Percentiles rank a stretch among this genome's conserved stretches.
Evolutionary conservation across 1,140 invertebrate genomes (phyloP).

Genomic region (Papilio polyxenes): DNA sequence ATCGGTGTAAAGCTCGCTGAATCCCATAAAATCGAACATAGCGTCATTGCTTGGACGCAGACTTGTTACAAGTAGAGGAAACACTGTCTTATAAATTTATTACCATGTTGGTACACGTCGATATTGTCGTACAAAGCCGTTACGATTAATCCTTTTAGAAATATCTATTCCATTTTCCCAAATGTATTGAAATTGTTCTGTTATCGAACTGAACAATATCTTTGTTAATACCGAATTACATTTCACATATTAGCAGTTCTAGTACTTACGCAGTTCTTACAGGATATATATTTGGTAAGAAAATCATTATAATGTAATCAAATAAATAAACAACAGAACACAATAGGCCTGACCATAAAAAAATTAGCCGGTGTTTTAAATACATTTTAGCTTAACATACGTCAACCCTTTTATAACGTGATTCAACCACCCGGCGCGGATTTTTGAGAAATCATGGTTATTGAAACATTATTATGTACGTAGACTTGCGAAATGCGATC

Average conservation of each 20-base stretch:
- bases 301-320: background rate
- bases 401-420: too few relatives aligned
- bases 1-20: background rate
- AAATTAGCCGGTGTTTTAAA: too few relatives aligned
- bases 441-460: too few relatives aligned
- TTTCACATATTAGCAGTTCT: background rate
- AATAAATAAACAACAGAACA: background rate
- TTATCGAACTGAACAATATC: background rate
- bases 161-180: background rate
- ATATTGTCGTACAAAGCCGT: background rate
- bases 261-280: background rate
- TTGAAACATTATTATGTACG: too few relatives aligned
- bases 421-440: too few relatives aligned
- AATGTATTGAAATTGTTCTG: background rate
- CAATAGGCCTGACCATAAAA: too few relatives aligned
- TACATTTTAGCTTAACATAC: too few relatives aligned
- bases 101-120: background rate
- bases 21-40: background rate
- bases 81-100: slow-evolving; percentile 5
- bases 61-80: background rate
- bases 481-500: too few relatives aligned
- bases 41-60: background rate
- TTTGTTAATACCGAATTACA: background rate
- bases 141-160: slow-evolving; percentile 1
- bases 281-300: background rate